Percentiles rank a stretch among this genome's conserved stretches.
phyloP scores from a whole-genome alignment of 1,140 invertebrate species.

The Bombus waltoni region DNA sequence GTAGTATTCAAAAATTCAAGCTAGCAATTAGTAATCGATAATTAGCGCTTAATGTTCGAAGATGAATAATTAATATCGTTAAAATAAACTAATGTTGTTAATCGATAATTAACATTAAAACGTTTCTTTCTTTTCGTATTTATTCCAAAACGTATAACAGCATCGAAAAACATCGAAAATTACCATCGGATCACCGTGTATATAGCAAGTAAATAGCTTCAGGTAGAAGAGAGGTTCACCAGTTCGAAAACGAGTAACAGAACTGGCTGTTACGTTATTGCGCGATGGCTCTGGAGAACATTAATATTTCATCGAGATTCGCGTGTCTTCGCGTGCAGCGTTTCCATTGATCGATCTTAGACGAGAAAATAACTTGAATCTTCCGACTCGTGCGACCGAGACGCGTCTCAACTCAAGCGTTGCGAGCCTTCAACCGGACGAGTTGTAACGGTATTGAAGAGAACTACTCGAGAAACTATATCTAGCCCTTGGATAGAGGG shows the following conservation, averaged over 20 bases:
- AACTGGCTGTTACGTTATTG: constrained; percentile 15
- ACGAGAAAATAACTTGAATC: constrained; percentile 40
- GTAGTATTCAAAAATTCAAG: background rate
- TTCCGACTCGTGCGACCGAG: constrained; percentile 40
- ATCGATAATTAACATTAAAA: background rate
- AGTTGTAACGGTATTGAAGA: constrained; percentile 52
- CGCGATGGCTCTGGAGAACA: background rate
- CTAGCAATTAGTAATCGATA: background rate
- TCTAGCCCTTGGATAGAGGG: background rate
- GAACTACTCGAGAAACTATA: background rate
- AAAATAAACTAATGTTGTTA: too few relatives aligned
- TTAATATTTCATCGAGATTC: constrained; percentile 35
- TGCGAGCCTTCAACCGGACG: constrained; percentile 18
- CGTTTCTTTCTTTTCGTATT: background rate
- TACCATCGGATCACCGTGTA: constrained; percentile 5
- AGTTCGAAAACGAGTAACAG: constrained; percentile 9
- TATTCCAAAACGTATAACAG: background rate
- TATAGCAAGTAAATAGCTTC: background rate
- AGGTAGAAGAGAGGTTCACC: background rate
- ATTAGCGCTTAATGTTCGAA: background rate
- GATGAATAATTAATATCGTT: background rate
- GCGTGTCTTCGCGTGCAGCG: constrained; percentile 19
- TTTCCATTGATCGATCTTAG: constrained; percentile 35
- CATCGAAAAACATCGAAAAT: background rate
- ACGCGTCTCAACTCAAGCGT: constrained; percentile 34